Base-by-base conservation (phyloP, 2,888 invertebrate species). In the Eupelmus urozonus region DNA sequence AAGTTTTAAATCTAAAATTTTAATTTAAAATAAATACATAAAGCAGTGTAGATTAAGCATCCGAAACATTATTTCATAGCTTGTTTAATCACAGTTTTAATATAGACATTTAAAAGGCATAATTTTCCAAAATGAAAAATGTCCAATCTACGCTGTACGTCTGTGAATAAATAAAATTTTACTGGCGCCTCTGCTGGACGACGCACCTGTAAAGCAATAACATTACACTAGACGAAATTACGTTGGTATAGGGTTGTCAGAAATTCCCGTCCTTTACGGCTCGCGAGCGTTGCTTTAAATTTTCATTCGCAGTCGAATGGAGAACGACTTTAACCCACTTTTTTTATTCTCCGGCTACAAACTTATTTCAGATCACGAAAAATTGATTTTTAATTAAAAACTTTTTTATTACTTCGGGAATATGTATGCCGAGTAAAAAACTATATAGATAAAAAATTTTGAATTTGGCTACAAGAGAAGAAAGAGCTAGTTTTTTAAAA, bases 111-210 rank as follows among this genome's bases (percentile, higher is more conserved):
- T 9, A 5, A 34, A 34, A 34, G 34, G 34, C 34, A 34, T 34
- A 34, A 34, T 34, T 34, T 34, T 34, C 3, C 34, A 34, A 34
- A 34, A 34, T 5, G 13, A 45, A 45, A 45, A 45, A 45, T 66
- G 27, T 45, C 42, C 53, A 49, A 59, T 67, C 51, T 66, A 20
- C 13, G 25, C 55, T 29, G 20, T 67, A 67, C 67, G 34, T 67
- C n/a, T n/a, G 45, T 16, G 16, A 53, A 66, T 66, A 51, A 71
- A 71, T 71, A 62, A 71, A 71, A 23, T 71, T 71, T 71, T 71
- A 62, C 34, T 60, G 9, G 5, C 16, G 27, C 29, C n/a, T 65
- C 20, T 13, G 7, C n/a, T 11, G 5, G 65, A 29, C 34, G 51
- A 51, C 42, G n/a, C n/a, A 25, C n/a, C 34, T 40, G 62, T 45